phyloP scores from a whole-genome alignment of 2,888 invertebrate species.

The Lamellibrachia satsuma region DNA sequence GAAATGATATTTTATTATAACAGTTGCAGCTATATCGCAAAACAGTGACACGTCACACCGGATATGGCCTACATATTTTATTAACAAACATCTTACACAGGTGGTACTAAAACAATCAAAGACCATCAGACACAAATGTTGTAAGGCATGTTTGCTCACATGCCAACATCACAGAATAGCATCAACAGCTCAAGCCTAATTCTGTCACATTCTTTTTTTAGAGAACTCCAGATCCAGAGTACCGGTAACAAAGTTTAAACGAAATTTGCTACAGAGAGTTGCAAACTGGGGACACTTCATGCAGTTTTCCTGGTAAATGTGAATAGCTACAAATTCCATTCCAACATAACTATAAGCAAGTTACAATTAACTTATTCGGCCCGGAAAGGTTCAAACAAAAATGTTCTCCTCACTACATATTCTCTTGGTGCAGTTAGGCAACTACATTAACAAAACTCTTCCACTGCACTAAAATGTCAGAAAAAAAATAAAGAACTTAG shows the following conservation, averaged over 20 bases:
- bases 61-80: neutral
- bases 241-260: neutral
- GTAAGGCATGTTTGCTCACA: neutral
- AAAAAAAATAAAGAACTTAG: neutral
- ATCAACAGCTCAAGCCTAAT: neutral
- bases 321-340: neutral
- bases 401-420: neutral
- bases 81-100: slow-evolving; percentile 2
- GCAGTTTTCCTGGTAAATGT: neutral
- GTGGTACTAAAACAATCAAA: neutral
- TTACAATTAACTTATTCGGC: too few relatives aligned
- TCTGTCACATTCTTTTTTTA: neutral
- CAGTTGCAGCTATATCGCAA: slow-evolving; percentile 1
- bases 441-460: neutral
- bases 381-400: neutral
- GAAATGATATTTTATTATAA: neutral
- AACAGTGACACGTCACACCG: slow-evolving; percentile 1
- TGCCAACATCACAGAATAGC: neutral
- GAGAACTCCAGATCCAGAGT: neutral
- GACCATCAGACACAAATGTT: neutral
- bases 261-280: neutral
- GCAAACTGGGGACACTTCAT: neutral
- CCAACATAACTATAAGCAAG: neutral
- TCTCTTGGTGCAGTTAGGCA: neutral
- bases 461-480: neutral